Conservation (phyloP, 2,888 invertebrate species). For the Pammene fasciana region DNA sequence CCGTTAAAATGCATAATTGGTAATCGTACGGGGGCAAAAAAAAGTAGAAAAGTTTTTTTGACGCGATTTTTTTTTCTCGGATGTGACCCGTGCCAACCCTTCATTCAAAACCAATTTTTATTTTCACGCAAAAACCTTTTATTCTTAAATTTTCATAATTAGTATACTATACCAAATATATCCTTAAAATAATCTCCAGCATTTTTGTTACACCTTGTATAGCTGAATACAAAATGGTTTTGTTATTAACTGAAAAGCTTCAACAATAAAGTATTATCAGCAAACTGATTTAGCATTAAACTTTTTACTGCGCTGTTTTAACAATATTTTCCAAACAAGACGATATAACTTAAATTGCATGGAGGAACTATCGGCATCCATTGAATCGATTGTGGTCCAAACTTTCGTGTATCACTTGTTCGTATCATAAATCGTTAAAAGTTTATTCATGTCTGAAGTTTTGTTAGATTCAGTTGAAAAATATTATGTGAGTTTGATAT, state of each 20-base stretch:
- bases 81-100: too few species aligned
- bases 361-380: constrained; percentile 48
- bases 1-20: too few species aligned
- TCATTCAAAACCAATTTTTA: too few species aligned
- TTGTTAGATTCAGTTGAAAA: constrained; percentile 29
- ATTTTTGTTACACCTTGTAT: too few species aligned
- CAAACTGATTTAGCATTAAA: constrained; percentile 12
- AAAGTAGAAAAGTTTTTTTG: too few species aligned
- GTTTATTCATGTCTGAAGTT: constrained; percentile 52
- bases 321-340: constrained; percentile 42
- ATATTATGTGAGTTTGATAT: constrained; percentile 40
- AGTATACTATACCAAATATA: too few species aligned
- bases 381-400: constrained; percentile 49
- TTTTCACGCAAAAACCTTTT: too few species aligned
- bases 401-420: constrained; percentile 51
- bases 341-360: constrained; percentile 57
- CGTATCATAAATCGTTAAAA: constrained; percentile 67
- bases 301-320: constrained; percentile 20
- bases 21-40: too few species aligned
- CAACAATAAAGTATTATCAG: constrained; percentile 11
- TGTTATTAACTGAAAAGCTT: neutral
- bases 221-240: neutral
- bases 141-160: too few species aligned
- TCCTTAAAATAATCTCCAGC: too few species aligned
- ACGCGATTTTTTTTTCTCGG: too few species aligned